phyloP scores from a whole-genome alignment of 2,113 vertebrate species.

The Catagonus wagneri region DNA sequence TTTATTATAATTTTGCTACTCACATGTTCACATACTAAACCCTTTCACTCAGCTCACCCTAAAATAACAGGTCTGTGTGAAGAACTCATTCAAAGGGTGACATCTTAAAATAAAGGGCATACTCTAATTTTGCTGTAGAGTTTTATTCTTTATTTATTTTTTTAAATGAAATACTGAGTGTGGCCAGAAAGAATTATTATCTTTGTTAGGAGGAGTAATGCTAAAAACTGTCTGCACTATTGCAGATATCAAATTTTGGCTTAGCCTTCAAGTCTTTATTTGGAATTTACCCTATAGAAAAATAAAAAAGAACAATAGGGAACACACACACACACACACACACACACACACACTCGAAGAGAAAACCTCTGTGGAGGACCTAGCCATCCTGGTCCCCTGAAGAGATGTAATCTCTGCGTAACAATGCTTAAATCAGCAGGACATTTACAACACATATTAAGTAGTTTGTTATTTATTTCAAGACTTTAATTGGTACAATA shows the following conservation, averaged over 20 bases:
- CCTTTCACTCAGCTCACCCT: not conserved
- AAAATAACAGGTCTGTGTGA: not conserved
- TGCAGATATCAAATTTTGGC: conserved; percentile 53
- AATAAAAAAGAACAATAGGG: conserved; percentile 61
- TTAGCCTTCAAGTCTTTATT: not conserved
- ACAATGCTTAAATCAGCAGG: conserved; percentile 80
- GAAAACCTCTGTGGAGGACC: conserved; percentile 40
- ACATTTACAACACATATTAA: conserved; percentile 84
- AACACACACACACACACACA: not conserved
- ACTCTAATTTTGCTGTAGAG: not conserved
- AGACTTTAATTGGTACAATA: conserved; percentile 82
- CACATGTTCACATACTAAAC: not conserved
- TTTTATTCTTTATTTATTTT: not conserved
- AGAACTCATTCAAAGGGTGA: not conserved
- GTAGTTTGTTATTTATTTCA: conserved; percentile 83
- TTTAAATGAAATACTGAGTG: not conserved
- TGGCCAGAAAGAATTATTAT: conserved; percentile 60
- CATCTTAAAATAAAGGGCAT: conserved; percentile 61
- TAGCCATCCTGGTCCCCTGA: conserved; percentile 55
- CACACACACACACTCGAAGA: not conserved
- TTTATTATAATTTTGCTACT: not conserved
- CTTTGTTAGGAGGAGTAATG: conserved; percentile 21
- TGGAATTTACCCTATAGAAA: conserved; percentile 69
- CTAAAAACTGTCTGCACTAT: conserved; percentile 38
- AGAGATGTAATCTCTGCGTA: conserved; percentile 78